Evolutionary conservation across 2,113 vertebrate species (phyloP).

Genomic region (Bungarus multicinctus): DNA sequence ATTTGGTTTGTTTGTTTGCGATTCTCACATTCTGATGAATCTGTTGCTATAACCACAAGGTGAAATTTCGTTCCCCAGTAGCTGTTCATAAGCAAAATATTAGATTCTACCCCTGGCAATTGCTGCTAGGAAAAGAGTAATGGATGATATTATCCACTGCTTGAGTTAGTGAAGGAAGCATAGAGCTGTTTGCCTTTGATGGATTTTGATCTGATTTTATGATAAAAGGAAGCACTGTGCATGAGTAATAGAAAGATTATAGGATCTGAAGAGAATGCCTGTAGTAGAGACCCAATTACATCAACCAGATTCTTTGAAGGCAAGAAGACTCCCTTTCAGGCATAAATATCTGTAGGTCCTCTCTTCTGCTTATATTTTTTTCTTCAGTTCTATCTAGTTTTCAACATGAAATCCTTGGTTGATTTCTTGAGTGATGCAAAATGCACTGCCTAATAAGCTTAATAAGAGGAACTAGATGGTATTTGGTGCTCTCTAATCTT

Average conservation of each 20-base stretch:
- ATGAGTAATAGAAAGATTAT: background rate
- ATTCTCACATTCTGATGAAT: background rate
- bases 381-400: background rate
- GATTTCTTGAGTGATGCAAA: background rate
- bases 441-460: background rate
- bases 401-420: background rate
- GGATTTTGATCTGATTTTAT: background rate
- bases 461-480: background rate
- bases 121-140: background rate
- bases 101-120: background rate
- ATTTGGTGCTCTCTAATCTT: background rate
- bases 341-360: background rate
- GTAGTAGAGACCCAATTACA: background rate
- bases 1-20: background rate
- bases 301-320: no score
- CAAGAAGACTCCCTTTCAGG: background rate
- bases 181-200: background rate
- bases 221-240: background rate
- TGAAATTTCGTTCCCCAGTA: background rate
- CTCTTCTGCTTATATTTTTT: background rate
- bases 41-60: background rate
- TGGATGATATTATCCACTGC: background rate
- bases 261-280: background rate
- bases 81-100: background rate
- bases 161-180: background rate